Conservation (phyloP, 2,888 invertebrate species). For the Dryadula phaetusa region DNA sequence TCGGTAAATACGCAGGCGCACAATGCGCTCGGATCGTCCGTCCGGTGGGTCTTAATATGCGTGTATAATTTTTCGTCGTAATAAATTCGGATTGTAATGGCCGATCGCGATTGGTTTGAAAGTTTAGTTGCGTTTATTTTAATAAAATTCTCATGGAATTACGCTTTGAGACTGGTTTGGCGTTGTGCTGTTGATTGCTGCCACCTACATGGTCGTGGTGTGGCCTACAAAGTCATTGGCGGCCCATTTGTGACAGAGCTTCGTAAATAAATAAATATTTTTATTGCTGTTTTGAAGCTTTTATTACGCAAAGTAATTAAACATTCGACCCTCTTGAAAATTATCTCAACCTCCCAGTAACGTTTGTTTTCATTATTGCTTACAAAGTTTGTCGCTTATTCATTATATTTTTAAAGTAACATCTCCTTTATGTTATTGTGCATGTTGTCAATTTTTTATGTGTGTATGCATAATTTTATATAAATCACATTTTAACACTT, state of each 20-base stretch:
- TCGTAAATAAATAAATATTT: conserved; percentile 61
- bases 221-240: conserved; percentile 61
- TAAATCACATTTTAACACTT: conserved; percentile 13
- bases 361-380: conserved; percentile 31
- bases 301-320: conserved; percentile 51
- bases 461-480: conserved; percentile 1
- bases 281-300: conserved; percentile 59
- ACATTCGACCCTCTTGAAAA: conserved; percentile 36
- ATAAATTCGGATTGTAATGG: conserved; percentile 82
- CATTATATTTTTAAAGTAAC: conserved; percentile 9
- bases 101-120: conserved; percentile 74
- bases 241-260: conserved; percentile 57
- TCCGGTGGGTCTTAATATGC: conserved; percentile 70
- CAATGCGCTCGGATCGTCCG: conserved; percentile 61
- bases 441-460: conserved; percentile 14
- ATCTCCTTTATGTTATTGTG: conserved; percentile 11
- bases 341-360: conserved; percentile 29
- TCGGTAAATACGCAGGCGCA: conserved; percentile 55
- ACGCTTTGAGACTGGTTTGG: conserved; percentile 66
- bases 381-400: conserved; percentile 29
- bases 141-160: conserved; percentile 64
- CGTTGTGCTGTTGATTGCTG: conserved; percentile 64
- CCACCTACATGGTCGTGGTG: conserved; percentile 64
- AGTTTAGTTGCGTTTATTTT: conserved; percentile 71
- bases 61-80: conserved; percentile 82